Base-by-base conservation (phyloP, 2,113 vertebrate genomes). In the Bagarius yarrelli region DNA sequence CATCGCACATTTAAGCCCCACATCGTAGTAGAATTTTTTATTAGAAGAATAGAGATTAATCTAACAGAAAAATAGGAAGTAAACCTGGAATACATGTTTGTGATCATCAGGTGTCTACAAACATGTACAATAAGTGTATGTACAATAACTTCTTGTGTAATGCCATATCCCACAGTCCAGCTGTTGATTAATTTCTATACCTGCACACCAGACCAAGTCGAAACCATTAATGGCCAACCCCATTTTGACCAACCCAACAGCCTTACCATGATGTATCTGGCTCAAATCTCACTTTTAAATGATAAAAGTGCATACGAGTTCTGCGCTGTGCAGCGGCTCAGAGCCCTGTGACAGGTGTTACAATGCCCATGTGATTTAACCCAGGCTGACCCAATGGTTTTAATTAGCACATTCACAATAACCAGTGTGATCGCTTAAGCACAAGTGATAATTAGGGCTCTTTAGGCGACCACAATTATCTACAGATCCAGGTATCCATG, bases 401-500 rank as follows among this genome's bases (percentile, higher is more conserved):
- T 79, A 82, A 85, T 82, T 67, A 85, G 55, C 36, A 44, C 25
- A 21, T 44, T 11, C 30, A 34, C 63, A 70, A 71, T 79, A 78
- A 36, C 19, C 76, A 34, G 25, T 53, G 69, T 53, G 55, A 85
- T 85, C 60, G n/a, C 44, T 55, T 36, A 75, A 72, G 59, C 60
- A 79, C 52, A 55, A 79, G 76, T n/a, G 69, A 60, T 82, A 82
- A 82, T 85, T 79, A 79, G 67, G 52, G 47, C 47, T 78, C 30
- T 63, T 78, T 56, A 76, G 18, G 74, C 8, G 15, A 66, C 63
- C 40, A 40, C n/a, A 81, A 84, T 84, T 53, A 60, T 75, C 75
- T 61, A 55, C 75, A 44, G n/a, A 50, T 52, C 64, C 59, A 60
- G 76, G 70, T 78, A 74, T 47, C 15, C 21, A 53, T 30, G 64